Conservation (phyloP, 2,113 vertebrate species). For the Plectropomus leopardus region DNA sequence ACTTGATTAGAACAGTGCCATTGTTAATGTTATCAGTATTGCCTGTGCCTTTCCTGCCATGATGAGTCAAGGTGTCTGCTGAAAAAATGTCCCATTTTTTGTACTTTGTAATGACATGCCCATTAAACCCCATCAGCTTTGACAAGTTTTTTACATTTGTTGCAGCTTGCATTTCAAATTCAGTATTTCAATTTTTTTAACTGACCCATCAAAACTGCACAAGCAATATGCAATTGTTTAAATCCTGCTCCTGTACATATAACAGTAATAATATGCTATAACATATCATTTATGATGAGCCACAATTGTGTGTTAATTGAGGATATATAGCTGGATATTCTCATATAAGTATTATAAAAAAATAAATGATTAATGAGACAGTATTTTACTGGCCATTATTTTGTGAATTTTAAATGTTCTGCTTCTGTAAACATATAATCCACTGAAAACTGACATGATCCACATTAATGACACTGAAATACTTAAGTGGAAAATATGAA, state of each 20-base stretch:
- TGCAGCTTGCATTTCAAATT: neutral
- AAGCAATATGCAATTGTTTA: neutral
- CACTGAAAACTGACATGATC: neutral
- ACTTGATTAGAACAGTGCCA: neutral
- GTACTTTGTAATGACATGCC: neutral
- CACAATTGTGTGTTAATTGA: neutral
- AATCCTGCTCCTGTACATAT: too few relatives aligned
- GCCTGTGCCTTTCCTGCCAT: neutral
- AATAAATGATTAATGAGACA: neutral
- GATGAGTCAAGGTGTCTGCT: neutral
- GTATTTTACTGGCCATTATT: neutral
- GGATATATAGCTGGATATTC: neutral
- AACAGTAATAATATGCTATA: neutral
- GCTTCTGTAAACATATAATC: neutral
- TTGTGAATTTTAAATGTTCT: neutral
- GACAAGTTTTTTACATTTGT: neutral
- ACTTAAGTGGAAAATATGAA: neutral
- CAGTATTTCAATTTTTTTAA: neutral
- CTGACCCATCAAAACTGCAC: neutral
- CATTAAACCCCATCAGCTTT: neutral
- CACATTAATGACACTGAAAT: neutral
- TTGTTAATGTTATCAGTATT: neutral
- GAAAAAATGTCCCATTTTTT: neutral
- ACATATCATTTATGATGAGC: neutral
- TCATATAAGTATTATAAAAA: too few relatives aligned